Evolutionary conservation across 1,140 invertebrate genomes (phyloP).

Genomic region (Drosophila pruinosa): DNA sequence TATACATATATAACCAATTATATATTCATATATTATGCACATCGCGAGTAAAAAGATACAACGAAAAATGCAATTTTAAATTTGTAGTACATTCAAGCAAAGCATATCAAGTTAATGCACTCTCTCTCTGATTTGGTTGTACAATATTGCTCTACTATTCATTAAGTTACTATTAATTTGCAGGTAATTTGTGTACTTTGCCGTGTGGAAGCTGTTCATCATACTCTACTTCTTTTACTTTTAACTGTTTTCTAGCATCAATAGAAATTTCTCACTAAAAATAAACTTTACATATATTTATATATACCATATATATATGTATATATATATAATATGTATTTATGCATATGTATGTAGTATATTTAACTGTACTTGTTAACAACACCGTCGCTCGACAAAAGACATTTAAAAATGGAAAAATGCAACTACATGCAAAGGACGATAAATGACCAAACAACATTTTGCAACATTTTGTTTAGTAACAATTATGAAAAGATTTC

Average conservation of each 20-base stretch:
- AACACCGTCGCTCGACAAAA: conserved; percentile 59
- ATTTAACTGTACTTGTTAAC: conserved; percentile 67
- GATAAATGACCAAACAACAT: conserved; percentile 57
- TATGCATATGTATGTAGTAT: conserved; percentile 42
- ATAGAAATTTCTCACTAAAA: conserved; percentile 63
- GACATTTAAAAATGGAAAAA: conserved; percentile 60
- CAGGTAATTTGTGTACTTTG: conserved; percentile 34
- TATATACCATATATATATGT: conserved; percentile 29
- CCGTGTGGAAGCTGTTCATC: conserved; percentile 57
- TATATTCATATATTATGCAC: conserved; percentile 7
- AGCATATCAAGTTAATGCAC: conserved; percentile 63
- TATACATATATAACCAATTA: conserved; percentile 12
- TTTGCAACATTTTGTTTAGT: conserved; percentile 48
- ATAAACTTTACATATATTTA: conserved; percentile 54
- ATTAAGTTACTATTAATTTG: conserved; percentile 16
- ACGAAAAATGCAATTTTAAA: conserved; percentile 43
- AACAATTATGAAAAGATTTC: conserved; percentile 67
- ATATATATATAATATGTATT: conserved; percentile 17
- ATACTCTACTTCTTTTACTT: conserved; percentile 29
- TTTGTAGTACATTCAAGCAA: conserved; percentile 52
- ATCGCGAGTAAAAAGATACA: conserved; percentile 10
- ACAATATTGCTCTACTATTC: conserved; percentile 66
- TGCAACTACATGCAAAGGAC: conserved; percentile 64
- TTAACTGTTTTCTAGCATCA: conserved; percentile 21
- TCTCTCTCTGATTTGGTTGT: conserved; percentile 59